Percentiles rank a stretch among this genome's conserved stretches.
Conservation (phyloP, 2,113 vertebrate species). For the Vidua macroura region DNA sequence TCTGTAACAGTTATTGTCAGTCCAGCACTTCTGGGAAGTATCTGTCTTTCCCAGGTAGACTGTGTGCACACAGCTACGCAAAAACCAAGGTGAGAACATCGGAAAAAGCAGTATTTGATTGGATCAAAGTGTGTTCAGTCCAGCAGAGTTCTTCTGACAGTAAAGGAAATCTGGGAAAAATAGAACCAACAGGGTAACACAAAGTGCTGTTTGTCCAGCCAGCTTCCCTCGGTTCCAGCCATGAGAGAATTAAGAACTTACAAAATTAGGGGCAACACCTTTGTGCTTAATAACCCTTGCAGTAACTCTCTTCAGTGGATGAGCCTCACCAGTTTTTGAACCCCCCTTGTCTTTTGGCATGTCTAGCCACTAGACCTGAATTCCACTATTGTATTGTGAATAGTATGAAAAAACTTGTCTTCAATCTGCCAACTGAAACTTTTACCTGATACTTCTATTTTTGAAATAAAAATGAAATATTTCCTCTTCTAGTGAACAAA, state of each 20-base stretch:
- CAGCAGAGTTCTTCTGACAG: not conserved
- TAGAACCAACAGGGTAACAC: not conserved
- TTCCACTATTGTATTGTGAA: not conserved
- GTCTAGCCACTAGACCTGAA: not conserved
- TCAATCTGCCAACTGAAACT: not conserved
- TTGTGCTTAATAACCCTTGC: not conserved
- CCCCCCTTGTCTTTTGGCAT: not conserved
- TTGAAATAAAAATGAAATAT: not conserved
- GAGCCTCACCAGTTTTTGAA: not conserved
- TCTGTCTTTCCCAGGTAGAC: not conserved
- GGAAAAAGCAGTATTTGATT: not conserved
- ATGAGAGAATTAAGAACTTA: not conserved
- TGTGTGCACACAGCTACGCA: not conserved
- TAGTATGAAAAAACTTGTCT: not conserved
- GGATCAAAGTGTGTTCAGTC: not conserved
- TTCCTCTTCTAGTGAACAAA: not conserved
- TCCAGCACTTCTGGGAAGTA: not conserved
- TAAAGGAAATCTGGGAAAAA: not conserved
- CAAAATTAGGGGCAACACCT: not conserved
- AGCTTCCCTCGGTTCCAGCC: fast-evolving
- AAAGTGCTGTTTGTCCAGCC: not conserved
- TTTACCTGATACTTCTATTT: not conserved
- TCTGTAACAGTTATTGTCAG: not conserved
- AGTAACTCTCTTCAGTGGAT: not conserved
- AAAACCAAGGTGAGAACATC: not conserved